Conservation (phyloP, 2,797 vertebrate genomes). For the Lepus oiostolus region DNA sequence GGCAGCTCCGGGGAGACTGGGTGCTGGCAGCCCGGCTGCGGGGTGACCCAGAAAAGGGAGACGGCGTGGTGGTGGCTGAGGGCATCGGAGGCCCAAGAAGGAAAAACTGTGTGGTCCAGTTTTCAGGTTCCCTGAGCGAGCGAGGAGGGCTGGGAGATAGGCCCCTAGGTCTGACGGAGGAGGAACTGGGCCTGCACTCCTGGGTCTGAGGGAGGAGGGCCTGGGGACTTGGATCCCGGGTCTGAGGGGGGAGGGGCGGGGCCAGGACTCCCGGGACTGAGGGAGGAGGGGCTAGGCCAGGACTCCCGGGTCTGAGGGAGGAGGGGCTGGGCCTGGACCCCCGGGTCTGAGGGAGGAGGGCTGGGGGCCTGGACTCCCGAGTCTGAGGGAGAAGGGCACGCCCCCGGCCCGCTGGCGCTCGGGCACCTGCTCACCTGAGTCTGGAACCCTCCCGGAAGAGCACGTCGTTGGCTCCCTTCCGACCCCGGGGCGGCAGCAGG, state of each 20-base stretch:
- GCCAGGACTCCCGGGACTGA: fast-evolving
- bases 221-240: background rate
- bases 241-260: background rate
- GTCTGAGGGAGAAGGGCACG: too few species aligned
- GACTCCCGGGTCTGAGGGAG: background rate
- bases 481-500: conserved; percentile 86
- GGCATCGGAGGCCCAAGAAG: background rate
- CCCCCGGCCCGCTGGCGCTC: too few species aligned
- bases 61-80: background rate
- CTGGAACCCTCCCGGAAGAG: conserved; percentile 90
- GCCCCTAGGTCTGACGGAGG: background rate
- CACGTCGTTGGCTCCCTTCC: conserved; percentile 87
- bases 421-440: conserved; percentile 72
- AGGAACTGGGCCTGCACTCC: too few species aligned
- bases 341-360: background rate
- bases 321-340: background rate
- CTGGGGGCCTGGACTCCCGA: background rate
- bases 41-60: background rate
- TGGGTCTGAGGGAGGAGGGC: background rate
- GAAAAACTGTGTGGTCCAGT: background rate
- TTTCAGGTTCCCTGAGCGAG: background rate
- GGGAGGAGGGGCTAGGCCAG: too few species aligned
- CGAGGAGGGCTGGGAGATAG: background rate
- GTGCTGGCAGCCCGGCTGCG: background rate
- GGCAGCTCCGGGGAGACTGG: background rate